Base-by-base conservation (phyloP, 2,113 vertebrate genomes). In the Aphyosemion australe region DNA sequence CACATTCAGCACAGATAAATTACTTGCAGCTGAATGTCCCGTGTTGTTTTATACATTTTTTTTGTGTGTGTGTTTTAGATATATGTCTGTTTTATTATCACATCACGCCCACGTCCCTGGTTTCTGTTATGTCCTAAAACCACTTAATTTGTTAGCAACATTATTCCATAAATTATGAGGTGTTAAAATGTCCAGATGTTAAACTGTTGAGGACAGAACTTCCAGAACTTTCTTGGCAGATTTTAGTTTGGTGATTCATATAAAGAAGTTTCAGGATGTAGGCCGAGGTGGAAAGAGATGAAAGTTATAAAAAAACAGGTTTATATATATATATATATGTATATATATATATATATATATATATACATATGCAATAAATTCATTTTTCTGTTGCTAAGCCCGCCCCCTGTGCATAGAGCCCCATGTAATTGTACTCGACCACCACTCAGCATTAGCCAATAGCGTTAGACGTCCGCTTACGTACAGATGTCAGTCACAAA, bases 41-140 rank as follows among this genome's bases (percentile, higher is more conserved):
- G 39, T 63, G 64, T 65, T 79, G 19, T 72, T 78, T 67, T 54
- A 12, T 20, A n/a, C 18, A 92, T 92, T 90, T 92, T 89, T 93
- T 53, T 70, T 16, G 9, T 26, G 49, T 62, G 51, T 71, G 20
- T 55, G 71, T 79, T 67, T 74, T 65, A 65, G 57, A 73, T 69
- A 65, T 81, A 55, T 69, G 63, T 82, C 26, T 72, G 53, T 70
- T 81, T 76, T 82, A 82, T 82, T 80, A 78, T 76, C 65, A 70
- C 58, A 74, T 87, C 73, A 82, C 82, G 74, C 80, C 75, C 75
- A 83, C 63, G 64, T 78, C 50, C 86, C 85, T 87, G 81, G 61
- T 81, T 84, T 82, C 56, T 64, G 74, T 84, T 84, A 77, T 32
- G 62, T 71, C 74, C 65, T 68, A 56, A 78, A 26, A 79, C 53